phyloP scores from a whole-genome alignment of 2,888 invertebrate species.

The Phaedon cochleariae region DNA sequence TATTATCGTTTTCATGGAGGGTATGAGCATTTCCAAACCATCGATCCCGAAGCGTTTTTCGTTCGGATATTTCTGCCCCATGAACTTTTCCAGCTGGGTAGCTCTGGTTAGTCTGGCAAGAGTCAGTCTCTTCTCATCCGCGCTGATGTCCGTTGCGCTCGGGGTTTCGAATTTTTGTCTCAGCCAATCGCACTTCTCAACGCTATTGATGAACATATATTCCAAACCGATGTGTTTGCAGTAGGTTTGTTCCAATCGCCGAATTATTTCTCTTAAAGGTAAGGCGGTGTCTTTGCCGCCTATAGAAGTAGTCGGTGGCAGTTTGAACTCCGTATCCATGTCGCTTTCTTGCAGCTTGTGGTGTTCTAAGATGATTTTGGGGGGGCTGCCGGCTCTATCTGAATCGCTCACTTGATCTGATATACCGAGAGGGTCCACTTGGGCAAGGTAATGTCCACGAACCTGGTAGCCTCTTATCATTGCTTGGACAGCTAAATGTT shows the following conservation, averaged over 20 bases:
- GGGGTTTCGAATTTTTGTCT: constrained; percentile 95
- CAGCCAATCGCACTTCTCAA: constrained; percentile 99
- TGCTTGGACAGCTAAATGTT: constrained; percentile 96
- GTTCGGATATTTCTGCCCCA: constrained; percentile 98
- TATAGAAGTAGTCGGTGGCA: constrained; percentile 97
- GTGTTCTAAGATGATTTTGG: not conserved
- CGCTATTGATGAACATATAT: constrained; percentile 98
- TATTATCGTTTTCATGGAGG: constrained; percentile 97
- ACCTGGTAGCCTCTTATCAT: constrained; percentile 99
- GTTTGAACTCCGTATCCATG: constrained; percentile 93
- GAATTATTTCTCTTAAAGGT: constrained; percentile 91
- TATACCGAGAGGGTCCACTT: constrained; percentile 86
- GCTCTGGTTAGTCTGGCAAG: constrained; percentile 94
- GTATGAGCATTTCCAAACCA: constrained; percentile 98
- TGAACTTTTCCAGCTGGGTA: constrained; percentile 88
- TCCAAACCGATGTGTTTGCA: constrained; percentile 98
- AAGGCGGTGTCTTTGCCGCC: constrained; percentile 90
- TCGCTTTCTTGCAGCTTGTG: constrained; percentile 83
- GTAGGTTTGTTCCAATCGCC: constrained; percentile 90
- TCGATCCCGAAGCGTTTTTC: constrained; percentile 99
- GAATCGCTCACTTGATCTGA: not conserved
- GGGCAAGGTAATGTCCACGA: constrained; percentile 91
- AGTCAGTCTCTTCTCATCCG: constrained; percentile 90
- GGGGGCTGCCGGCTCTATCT: constrained; percentile 50
- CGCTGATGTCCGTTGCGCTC: constrained; percentile 80